These are phyloP conservation scores for Prunella fulvescens DNA, from an alignment of 2,113 vertebrate species.

Conservation along the genomic window DNA sequence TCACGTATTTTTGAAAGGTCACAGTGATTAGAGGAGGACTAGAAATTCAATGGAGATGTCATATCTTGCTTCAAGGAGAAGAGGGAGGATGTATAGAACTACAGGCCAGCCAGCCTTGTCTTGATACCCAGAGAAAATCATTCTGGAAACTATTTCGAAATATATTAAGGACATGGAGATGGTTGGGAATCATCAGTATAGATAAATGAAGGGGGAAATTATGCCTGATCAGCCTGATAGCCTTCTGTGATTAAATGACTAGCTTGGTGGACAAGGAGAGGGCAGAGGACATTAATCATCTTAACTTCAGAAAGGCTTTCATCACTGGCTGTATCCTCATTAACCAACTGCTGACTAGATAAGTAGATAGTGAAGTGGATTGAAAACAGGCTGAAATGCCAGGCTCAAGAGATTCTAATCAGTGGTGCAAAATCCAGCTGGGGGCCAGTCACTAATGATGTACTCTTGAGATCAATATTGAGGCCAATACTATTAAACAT, in stretches of 20 bases:
- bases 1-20: background rate
- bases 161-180: background rate
- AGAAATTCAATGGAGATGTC: background rate
- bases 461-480: background rate
- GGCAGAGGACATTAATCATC: background rate
- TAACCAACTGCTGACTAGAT: background rate
- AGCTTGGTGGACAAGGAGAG: background rate
- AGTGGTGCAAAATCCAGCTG: background rate
- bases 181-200: background rate
- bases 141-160: background rate
- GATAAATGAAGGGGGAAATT: background rate
- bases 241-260: background rate
- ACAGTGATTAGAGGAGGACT: background rate
- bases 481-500: background rate
- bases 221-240: background rate
- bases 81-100: background rate
- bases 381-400: background rate
- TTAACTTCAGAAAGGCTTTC: background rate
- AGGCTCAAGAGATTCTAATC: background rate
- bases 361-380: background rate
- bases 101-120: background rate
- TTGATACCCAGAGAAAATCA: background rate
- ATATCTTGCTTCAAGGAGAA: background rate
- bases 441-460: background rate
- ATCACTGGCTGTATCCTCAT: background rate